Base-by-base conservation (phyloP, 1,140 invertebrate species). In the Thereuonema tuberculata region DNA sequence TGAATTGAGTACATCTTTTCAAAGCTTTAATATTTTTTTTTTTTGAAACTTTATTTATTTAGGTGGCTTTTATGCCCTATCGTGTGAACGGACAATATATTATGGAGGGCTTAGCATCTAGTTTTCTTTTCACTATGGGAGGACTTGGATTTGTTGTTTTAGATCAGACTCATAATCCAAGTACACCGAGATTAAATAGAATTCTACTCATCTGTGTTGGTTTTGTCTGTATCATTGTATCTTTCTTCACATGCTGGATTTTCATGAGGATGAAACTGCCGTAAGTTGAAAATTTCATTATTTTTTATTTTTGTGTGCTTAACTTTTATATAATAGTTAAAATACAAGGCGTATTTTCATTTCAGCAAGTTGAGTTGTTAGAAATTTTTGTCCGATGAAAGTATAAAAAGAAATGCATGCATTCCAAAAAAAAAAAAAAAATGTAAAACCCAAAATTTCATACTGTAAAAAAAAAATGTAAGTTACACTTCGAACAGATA, bases 241-340 rank as follows among this genome's bases (percentile, higher is more conserved):
- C 93, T 20, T 98, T 96, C 73, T 87, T 93, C 64, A 93, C 92
- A 53, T 97, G 93, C 62, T 93, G 93, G 84, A 87, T 98, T 55
- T 99, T 99, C 69, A 99, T 99, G 94, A 81, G 90, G 68, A 98
- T 99, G 87, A 99, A 99, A 77, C 72, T 99, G 62, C 95, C 96
- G 77, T 84, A 75, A 81, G 81, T 75, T n/a, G n/a, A n/a, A n/a
- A n/a, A n/a, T n/a, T n/a, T n/a, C n/a, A n/a, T n/a, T n/a, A n/a
- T n/a, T n/a, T n/a, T n/a, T n/a, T 58, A n/a, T n/a, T n/a, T n/a
- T n/a, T n/a, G n/a, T n/a, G n/a, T n/a, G n/a, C n/a, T n/a, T n/a
- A n/a, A n/a, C n/a, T n/a, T n/a, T n/a, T n/a, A n/a, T n/a, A n/a
- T n/a, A n/a, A n/a, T n/a, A 57, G 17, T 62, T 54, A n/a, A 55